Evolutionary conservation across 2,888 invertebrate genomes (phyloP).

Genomic region (Pammene fasciana): DNA sequence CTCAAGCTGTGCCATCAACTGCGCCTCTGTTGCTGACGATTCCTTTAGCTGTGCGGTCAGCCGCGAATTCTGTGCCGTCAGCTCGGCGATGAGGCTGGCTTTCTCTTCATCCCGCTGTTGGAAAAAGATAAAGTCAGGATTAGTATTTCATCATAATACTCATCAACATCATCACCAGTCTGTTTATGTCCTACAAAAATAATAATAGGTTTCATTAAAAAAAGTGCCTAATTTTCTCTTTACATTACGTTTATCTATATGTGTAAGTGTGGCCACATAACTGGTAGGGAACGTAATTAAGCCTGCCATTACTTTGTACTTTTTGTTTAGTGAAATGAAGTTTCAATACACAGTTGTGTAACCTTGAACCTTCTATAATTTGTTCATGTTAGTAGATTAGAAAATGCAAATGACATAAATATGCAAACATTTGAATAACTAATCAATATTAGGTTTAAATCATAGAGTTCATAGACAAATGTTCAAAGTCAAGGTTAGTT

Average conservation of each 20-base stretch:
- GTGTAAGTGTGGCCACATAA: too few relatives aligned
- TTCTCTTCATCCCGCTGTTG: conserved; percentile 90
- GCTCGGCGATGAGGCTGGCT: conserved; percentile 89
- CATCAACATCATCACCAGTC: background rate
- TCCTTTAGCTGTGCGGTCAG: conserved; percentile 94
- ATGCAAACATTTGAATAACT: background rate
- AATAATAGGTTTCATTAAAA: too few relatives aligned
- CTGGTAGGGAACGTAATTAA: too few relatives aligned
- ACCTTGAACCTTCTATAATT: too few relatives aligned
- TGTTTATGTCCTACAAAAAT: too few relatives aligned
- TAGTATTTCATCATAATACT: background rate
- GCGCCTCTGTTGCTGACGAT: conserved; percentile 90
- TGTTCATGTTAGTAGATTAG: too few relatives aligned
- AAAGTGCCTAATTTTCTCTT: too few relatives aligned
- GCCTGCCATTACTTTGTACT: too few relatives aligned
- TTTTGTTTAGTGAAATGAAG: too few relatives aligned
- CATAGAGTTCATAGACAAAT: background rate
- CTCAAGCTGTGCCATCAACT: conserved; percentile 91
- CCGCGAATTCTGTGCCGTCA: conserved; percentile 94
- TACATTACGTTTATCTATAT: too few relatives aligned
- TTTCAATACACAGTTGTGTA: too few relatives aligned
- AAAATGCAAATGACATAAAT: too few relatives aligned
- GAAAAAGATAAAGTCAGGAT: conserved; percentile 44
- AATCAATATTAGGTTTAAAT: conserved; percentile 6
- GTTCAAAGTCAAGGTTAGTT: conserved; percentile 14